Base-by-base conservation (phyloP, 1,140 invertebrate genomes). In the Drosophila grimshawi region DNA sequence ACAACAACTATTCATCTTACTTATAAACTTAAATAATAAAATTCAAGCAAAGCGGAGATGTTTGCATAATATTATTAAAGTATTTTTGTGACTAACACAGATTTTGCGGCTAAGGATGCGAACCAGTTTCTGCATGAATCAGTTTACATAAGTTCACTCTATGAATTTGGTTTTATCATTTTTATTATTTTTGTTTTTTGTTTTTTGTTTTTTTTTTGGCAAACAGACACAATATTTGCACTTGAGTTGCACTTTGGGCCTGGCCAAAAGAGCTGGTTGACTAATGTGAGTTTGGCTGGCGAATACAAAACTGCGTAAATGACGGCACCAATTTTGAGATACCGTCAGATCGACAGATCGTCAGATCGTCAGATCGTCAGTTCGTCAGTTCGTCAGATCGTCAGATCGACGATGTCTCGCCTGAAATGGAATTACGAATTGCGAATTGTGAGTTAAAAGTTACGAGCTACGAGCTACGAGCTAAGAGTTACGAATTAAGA, bases 211-310 rank as follows among this genome's bases (percentile, higher is more conserved):
- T 2, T 41, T 41, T 43, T n/a, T n/a, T 43, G 1, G 10, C 10
- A 43, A 43, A 29, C 29, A 33, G 41, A 61, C 48, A 59, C 33
- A 41, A 63, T 53, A 62, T 63, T 70, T 70, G 63, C 56, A 73
- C 70, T 73, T 67, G 70, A 60, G 55, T 67, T 72, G 70, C 70
- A 60, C 32, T 59, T 41, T 57, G 43, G 57, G 43, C 43, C 30
- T 7, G 57, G 41, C 56, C 56, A 19, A 48, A 19, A 30, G 1
- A 37, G 5, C 29, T 32, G 39, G 39, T n/a, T 43, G 39, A 43
- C 39, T n/a, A 43, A n/a, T n/a, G 39, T 10, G 10, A 41, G n/a
- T 41, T 41, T 41, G 39, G 5, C 39, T n/a, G 39, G 39, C 10
- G 37, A 39, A 7, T 39, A 7, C 7, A 8, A 8, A 39, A 3